Evolutionary conservation across 2,888 invertebrate species (phyloP), one percentile per base, ranked within the genome.

Genomic region (Drosophila fulvimacula): DNA sequence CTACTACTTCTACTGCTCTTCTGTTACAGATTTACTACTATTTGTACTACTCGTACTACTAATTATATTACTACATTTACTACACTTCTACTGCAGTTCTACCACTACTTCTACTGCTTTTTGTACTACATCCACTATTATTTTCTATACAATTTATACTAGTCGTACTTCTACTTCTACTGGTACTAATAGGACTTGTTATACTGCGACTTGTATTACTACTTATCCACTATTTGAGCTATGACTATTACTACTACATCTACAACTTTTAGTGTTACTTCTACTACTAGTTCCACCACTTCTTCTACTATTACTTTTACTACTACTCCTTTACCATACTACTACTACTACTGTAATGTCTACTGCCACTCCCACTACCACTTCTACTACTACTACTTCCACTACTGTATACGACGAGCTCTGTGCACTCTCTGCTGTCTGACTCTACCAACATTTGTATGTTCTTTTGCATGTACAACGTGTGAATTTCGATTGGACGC

Each of bases 381-480:
- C 19, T 11, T 15, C 19, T n/a, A 38, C 19, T 17, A 58, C 27
- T 30, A 41, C 60, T 27, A 24, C 36, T 11, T 10, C 10, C 21
- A 36, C 51, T 21, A 38, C 55, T 73, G 65, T 63, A 61, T 59
- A 52, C 60, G 67, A 59, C 58, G 67, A 66, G 77, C 62, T 58
- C 38, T 68, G 53, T 59, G 72, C 74, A 70, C 79, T 61, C 75
- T 74, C 85, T 69, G 71, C 77, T 77, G 82, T 79, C 76, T 83
- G 77, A 83, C 80, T 81, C 73, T 79, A 83, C 78, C 78, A 75
- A 77, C 66, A 74, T 83, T 82, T 82, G 79, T 83, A 86, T 83
- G 77, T 86, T 85, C 77, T 88, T 81, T 88, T 85, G 72, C 85
- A 82, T 88, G 88, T 85, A 73, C 79, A 60, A 55, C 53, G 57